Conservation (phyloP, 2,888 invertebrate genomes). For the Ichneumoninae sp. region DNA sequence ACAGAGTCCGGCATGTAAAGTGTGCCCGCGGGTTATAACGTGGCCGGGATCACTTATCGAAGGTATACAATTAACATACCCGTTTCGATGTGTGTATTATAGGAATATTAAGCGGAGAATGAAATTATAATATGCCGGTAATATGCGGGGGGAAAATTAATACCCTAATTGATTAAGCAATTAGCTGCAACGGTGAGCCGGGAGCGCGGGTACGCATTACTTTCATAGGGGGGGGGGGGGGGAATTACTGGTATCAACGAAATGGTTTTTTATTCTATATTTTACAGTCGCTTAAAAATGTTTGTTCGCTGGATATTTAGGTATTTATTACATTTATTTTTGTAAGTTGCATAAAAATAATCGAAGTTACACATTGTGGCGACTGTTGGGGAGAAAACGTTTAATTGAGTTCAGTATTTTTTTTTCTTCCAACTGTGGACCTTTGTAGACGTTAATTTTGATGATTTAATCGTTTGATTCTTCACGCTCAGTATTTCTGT, state of each 20-base stretch:
- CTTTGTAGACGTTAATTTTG: too few species aligned
- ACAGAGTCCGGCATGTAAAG: neutral
- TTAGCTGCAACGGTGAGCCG: conserved; percentile 54
- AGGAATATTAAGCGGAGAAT: conserved; percentile 48
- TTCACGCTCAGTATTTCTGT: too few species aligned
- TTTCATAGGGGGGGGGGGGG: neutral
- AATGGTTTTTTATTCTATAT: too few species aligned
- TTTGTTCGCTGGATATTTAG: too few species aligned
- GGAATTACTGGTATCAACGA: neutral
- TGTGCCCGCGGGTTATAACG: conserved; percentile 1
- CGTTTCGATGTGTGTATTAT: conserved; percentile 40
- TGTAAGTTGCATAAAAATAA: too few species aligned
- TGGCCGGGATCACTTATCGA: conserved; percentile 55
- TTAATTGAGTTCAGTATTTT: too few species aligned
- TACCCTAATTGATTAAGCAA: conserved; percentile 61
- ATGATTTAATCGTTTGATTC: too few species aligned
- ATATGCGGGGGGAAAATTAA: conserved; percentile 49
- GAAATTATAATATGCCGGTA: conserved; percentile 36
- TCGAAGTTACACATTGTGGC: too few species aligned
- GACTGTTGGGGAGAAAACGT: too few species aligned
- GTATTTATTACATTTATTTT: too few species aligned
- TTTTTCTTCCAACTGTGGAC: too few species aligned
- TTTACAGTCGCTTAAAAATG: too few species aligned
- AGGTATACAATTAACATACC: conserved; percentile 52
- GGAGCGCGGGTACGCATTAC: neutral